A percentile compares a stretch with the other conserved stretches of the same genome.
Evolutionary conservation across 2,888 invertebrate genomes (phyloP).

Genomic region (Drosophila paranaensis): DNA sequence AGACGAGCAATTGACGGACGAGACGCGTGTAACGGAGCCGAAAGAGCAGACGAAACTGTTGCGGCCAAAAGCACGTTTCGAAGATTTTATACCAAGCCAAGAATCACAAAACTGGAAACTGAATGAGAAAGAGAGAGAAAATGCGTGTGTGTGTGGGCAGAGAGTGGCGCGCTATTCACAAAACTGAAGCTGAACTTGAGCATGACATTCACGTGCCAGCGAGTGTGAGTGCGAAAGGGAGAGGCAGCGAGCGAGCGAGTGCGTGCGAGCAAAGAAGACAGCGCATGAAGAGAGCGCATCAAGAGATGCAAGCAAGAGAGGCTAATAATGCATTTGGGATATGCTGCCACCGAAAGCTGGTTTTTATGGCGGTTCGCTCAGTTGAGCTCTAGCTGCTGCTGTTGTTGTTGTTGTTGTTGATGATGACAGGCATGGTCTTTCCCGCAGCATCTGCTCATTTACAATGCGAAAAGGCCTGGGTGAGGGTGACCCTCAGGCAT

Average conservation of each 20-base stretch:
- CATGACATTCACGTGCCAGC: slow-evolving; percentile 67
- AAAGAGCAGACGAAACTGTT: slow-evolving; percentile 76
- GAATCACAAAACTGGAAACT: slow-evolving; percentile 70
- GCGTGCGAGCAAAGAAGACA: slow-evolving; percentile 5
- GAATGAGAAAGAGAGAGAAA: slow-evolving; percentile 24
- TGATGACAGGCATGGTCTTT: slow-evolving; percentile 16
- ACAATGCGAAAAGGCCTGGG: not conserved
- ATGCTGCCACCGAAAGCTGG: slow-evolving; percentile 69
- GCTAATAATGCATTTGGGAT: slow-evolving; percentile 56
- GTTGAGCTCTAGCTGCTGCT: not conserved
- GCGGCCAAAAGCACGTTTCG: slow-evolving; percentile 60
- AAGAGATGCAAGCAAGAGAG: slow-evolving; percentile 42
- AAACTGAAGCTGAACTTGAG: slow-evolving; percentile 63
- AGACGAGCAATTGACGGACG: slow-evolving; percentile 26
- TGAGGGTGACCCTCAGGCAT: slow-evolving; percentile 59
- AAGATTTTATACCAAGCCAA: slow-evolving; percentile 73
- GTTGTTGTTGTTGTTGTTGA: slow-evolving; percentile 19
- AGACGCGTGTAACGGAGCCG: slow-evolving; percentile 66
- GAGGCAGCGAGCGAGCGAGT: slow-evolving; percentile 6
- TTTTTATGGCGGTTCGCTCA: slow-evolving; percentile 54
- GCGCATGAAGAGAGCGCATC: slow-evolving; percentile 6
- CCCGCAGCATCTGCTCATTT: slow-evolving; percentile 25
- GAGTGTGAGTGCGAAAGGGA: slow-evolving; percentile 16
- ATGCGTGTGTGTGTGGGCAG: not conserved
- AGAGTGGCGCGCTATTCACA: slow-evolving; percentile 6